Conservation (phyloP, 2,113 vertebrate species). For the Machaerirhynchus nigripectus region DNA sequence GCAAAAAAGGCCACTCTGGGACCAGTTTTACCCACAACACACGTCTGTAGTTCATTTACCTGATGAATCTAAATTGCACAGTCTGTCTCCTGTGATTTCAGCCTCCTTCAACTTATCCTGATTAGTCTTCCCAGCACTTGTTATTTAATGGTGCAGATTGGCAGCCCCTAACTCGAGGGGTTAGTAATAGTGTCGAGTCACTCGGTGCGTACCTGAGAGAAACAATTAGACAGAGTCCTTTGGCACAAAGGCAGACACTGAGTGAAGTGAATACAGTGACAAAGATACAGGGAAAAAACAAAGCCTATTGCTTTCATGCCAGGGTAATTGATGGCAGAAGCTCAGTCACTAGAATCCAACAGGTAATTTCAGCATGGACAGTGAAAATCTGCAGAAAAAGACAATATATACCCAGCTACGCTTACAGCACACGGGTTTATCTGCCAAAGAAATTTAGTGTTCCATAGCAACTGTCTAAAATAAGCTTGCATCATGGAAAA, state of each 20-base stretch:
- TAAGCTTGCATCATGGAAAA: not conserved
- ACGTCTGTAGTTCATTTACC: not conserved
- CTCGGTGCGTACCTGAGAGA: not conserved
- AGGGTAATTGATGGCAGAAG: not conserved
- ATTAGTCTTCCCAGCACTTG: not conserved
- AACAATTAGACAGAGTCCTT: not conserved
- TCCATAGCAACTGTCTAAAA: slow-evolving; percentile 1
- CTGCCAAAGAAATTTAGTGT: not conserved
- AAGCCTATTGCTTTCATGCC: not conserved
- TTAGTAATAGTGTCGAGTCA: not conserved
- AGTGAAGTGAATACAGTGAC: not conserved
- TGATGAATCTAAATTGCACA: not conserved
- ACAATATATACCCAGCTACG: not conserved
- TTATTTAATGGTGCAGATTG: not conserved
- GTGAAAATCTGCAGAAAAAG: not conserved
- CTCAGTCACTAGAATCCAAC: not conserved
- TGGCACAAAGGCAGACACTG: not conserved
- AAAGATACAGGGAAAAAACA: not conserved
- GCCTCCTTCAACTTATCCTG: not conserved
- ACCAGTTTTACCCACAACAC: not conserved
- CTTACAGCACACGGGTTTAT: not conserved
- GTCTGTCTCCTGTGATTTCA: not conserved
- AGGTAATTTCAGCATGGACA: not conserved
- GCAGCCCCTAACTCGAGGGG: not conserved
- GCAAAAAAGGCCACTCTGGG: not conserved